Conservation (phyloP, 2,113 vertebrate genomes). For the Spheniscus mendiculus region DNA sequence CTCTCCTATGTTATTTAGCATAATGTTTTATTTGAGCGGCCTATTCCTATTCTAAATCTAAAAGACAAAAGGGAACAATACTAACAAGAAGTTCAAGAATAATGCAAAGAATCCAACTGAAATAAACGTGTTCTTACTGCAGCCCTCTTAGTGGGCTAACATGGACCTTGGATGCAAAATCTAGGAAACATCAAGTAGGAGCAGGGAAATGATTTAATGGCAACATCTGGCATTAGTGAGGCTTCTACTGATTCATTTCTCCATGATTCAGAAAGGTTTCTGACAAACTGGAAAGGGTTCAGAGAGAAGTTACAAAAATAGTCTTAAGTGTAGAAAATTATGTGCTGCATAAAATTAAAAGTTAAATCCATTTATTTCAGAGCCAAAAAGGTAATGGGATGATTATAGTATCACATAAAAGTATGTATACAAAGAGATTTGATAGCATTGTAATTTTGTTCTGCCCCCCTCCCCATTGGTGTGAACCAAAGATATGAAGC, state of each 20-base stretch:
- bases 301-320: not conserved
- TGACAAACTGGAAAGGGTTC: not conserved
- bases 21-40: not conserved
- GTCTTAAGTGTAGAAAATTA: not conserved
- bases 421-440: not conserved
- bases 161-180: not conserved
- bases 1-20: not conserved
- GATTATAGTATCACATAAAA: not conserved
- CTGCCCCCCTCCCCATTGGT: not conserved
- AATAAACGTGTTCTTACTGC: not conserved
- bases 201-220: conserved; percentile 38
- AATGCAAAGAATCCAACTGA: not conserved
- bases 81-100: not conserved
- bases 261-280: conserved; percentile 32
- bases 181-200: conserved; percentile 25
- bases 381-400: not conserved
- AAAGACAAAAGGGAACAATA: not conserved
- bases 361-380: not conserved
- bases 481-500: not conserved
- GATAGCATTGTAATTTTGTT: not conserved
- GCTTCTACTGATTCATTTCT: conserved; percentile 31
- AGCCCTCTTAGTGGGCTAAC: not conserved
- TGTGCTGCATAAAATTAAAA: not conserved
- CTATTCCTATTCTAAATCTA: not conserved
- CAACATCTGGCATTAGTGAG: conserved; percentile 30